Conservation (phyloP, 2,888 invertebrate genomes). For the Blastobasis adustella region DNA sequence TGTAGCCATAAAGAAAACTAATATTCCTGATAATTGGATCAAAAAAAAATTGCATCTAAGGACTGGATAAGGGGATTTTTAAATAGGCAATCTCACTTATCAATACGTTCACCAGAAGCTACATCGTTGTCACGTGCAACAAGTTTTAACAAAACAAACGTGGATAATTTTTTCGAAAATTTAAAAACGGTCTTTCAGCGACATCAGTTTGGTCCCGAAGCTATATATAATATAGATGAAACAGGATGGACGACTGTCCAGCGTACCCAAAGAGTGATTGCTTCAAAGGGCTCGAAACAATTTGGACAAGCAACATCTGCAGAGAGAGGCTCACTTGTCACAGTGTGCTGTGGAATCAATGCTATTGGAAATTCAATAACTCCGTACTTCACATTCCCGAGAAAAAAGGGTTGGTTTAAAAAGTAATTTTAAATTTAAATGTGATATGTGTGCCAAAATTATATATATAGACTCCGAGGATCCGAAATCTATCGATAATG, state of each 20-base stretch:
- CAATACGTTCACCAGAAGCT: no score
- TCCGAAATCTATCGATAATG: no score
- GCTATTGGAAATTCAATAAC: constrained; percentile 13
- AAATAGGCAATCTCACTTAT: no score
- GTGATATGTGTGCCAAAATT: no score
- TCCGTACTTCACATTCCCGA: constrained; percentile 11
- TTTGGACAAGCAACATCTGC: constrained; percentile 22
- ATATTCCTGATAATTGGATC: no score
- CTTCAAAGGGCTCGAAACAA: constrained; percentile 16
- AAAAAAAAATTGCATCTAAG: constrained; percentile 17
- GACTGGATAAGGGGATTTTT: constrained; percentile 17
- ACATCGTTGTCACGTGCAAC: no score
- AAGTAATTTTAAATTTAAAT: no score
- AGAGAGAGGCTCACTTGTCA: constrained; percentile 17
- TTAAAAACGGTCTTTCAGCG: constrained; percentile 14
- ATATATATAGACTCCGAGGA: no score
- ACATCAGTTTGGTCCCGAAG: constrained; percentile 16
- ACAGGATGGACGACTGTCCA: constrained; percentile 18
- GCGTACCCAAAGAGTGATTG: constrained; percentile 17
- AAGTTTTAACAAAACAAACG: no score
- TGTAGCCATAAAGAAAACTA: constrained; percentile 8
- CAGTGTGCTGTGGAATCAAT: constrained; percentile 13
- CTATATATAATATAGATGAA: constrained; percentile 22
- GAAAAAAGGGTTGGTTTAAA: no score
- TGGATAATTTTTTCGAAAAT: constrained; percentile 18